These are phyloP conservation scores for Mus musculus DNA, from an alignment of 2,113 vertebrate genomes.

Conservation along the genomic window GRCm39 chr1:42539001-42539500, in stretches of 20 bases:
- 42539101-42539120: conserved; percentile 54
- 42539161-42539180: background rate
- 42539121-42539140: conserved; percentile 27
- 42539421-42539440: background rate
- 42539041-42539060: conserved; percentile 59
- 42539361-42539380: no score
- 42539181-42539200: background rate
- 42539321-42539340: conserved; percentile 46
- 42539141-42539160: background rate
- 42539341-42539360: conserved; percentile 3
- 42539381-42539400: background rate
- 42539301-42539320: conserved; percentile 42
- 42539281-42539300: conserved; percentile 16
- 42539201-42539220: background rate
- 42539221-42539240: background rate
- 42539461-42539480: conserved; percentile 29
- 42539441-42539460: background rate
- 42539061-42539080: conserved; percentile 48
- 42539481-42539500: background rate
- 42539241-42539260: background rate
- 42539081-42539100: conserved; percentile 20
- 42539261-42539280: conserved; percentile 59
- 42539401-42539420: background rate
- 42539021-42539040: background rate
- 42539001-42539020: conserved; percentile 59